Evolutionary conservation across 1,140 invertebrate species (phyloP), one percentile per base, ranked within the genome.

Genomic region (Brachionus manjavacas): DNA sequence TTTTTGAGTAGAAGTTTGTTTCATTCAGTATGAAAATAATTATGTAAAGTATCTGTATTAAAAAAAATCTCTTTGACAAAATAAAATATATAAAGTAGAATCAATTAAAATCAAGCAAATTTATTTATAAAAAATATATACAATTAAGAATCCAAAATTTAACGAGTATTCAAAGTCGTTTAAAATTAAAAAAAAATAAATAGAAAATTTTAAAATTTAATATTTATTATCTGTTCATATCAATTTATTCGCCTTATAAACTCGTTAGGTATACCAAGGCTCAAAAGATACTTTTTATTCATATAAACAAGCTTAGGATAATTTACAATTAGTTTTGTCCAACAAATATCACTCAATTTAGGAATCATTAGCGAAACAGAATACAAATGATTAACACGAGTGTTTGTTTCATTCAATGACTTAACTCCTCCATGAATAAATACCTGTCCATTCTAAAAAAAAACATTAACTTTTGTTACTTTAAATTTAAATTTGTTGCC

Each of bases 371-470:
- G 31, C 20, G 31, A 11, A 28, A 81, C 64, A 28, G 79, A 23
- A 14, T 81, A 81, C 31, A 81, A 68, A 60, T 68, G 79, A 68
- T 81, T 81, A 28, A 81, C 16, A 14, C 79, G 31, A 35, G 39
- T 31, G 20, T 60, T 81, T 4, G 23, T 35, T 14, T 43, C 78
- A 23, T 64, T 31, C 11, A 64, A n/a, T 43, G 28, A 14, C 12
- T 81, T 81, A 16, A 81, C 79, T 23, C 79, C 79, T 11, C 79
- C 79, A 68, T 81, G 79, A 39, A 81, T 81, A 46, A 64, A 81
- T n/a, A 81, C 79, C 66, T 81, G 79, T n/a, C 79, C 79, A 25
- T 46, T 72, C 68, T 72, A 52, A n/a, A 60, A 39, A 31, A 14
- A 55, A 80, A 4, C 20, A 2, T 7, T 39, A 12, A 78, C 28